Evolutionary conservation across 2,888 invertebrate species (phyloP).

Genomic region (Hyalella azteca): DNA sequence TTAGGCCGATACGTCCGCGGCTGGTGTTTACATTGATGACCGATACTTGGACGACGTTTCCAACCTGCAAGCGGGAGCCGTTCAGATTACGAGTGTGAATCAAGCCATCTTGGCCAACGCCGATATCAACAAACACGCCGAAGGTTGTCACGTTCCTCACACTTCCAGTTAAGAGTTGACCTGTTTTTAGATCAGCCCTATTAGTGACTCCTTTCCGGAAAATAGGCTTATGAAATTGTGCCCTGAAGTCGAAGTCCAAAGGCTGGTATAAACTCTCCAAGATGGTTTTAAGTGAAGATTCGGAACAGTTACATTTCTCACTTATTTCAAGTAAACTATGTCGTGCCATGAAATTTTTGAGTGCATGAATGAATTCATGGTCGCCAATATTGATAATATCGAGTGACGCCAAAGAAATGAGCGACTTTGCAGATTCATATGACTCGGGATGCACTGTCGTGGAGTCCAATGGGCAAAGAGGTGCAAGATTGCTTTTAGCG

Average conservation of each 20-base stretch:
- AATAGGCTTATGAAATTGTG: constrained; percentile 72
- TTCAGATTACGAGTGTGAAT: constrained; percentile 51
- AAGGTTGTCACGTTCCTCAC: constrained; percentile 87
- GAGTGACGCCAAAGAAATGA: constrained; percentile 37
- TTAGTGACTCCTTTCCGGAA: constrained; percentile 77
- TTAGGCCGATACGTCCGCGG: constrained; percentile 39
- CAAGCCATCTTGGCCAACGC: constrained; percentile 52
- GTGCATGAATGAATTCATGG: constrained; percentile 40
- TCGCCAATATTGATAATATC: constrained; percentile 47
- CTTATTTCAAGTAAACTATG: constrained; percentile 64
- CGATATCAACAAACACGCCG: constrained; percentile 83
- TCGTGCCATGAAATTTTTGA: background rate
- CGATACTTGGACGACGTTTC: constrained; percentile 49
- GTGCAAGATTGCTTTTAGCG: constrained; percentile 10
- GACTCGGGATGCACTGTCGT: constrained; percentile 95
- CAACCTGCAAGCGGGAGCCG: constrained; percentile 44
- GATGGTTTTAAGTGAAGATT: constrained; percentile 73
- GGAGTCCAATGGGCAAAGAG: constrained; percentile 68
- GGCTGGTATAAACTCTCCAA: constrained; percentile 76
- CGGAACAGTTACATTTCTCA: constrained; percentile 68
- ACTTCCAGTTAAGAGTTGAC: constrained; percentile 69
- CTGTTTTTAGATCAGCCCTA: constrained; percentile 71
- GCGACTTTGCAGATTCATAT: constrained; percentile 70
- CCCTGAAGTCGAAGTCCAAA: constrained; percentile 76
- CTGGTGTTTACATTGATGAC: constrained; percentile 40